Base-by-base conservation (phyloP, 1,140 invertebrate genomes). In the Stratiolaelaps scimitus region DNA sequence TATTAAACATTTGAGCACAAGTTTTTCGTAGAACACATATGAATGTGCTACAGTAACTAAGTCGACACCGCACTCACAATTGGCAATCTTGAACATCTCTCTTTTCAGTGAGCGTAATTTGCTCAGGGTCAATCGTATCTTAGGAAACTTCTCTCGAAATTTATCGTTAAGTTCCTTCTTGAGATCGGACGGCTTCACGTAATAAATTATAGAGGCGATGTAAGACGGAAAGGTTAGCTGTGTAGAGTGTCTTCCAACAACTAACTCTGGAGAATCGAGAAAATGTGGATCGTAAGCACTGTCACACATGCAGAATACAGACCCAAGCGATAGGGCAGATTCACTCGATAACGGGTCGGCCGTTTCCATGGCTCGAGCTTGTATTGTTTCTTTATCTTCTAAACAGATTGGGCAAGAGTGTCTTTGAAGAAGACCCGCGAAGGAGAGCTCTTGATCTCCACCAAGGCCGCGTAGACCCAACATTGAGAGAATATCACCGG, bases 151-250 rank as follows among this genome's bases (percentile, higher is more conserved):
- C 72, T 92, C 89, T 71, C 83, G 83, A 73, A 98, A 98, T 77
- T 96, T 95, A 73, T 96, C 92, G 78, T 98, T 98, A 0, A 97
- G 78, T 78, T 97, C 93, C 76, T 92, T 94, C 74, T 97, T 97
- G 65, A 98, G 77, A 77, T 95, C 92, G n/a, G 89, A 87, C 28
- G 92, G 91, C 72, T 89, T 85, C 1, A 94, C 91, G 75, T 97
- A 96, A 76, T 96, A 91, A 71, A 96, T 96, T 20, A 96, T 88
- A 1, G 92, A 96, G 13, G 88, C 83, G 83, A 94, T 88, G 72
- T 95, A 95, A 0, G 91, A 92, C 1, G 89, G 86, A 74, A 97
- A 95, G 1, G 89, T 92, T n/a, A 95, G 78, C 15, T 94, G 76
- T 10, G 91, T 96, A 67, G 90, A 80, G 77, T 96, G 92, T 76